phyloP scores from a whole-genome alignment of 64 coral and sea anemone genomes.

The Actinia equina region DNA sequence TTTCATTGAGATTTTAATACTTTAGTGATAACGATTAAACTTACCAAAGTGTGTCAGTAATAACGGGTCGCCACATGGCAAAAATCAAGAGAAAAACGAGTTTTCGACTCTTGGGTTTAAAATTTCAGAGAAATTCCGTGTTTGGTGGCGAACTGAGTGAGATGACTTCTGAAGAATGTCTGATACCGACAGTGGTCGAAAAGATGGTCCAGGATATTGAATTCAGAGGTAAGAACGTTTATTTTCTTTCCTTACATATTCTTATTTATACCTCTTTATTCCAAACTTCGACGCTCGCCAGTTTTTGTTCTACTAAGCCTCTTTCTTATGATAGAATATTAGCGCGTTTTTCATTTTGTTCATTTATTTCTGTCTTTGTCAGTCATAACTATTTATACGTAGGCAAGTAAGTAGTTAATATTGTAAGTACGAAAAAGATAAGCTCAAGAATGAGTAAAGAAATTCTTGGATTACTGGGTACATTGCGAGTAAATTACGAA shows the following conservation, averaged over 20 bases:
- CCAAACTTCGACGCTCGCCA: not conserved
- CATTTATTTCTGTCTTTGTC: too few relatives aligned
- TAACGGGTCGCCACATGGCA: not conserved
- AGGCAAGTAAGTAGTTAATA: too few relatives aligned
- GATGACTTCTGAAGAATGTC: slow-evolving; percentile 36
- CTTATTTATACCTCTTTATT: not conserved
- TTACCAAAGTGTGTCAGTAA: not conserved
- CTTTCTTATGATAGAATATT: not conserved
- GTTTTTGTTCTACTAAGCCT: not conserved
- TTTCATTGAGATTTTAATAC: not conserved
- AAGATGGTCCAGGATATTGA: slow-evolving; percentile 77
- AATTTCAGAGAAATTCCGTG: slow-evolving; percentile 12
- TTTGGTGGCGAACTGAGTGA: slow-evolving; percentile 62
- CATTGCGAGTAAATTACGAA: too few relatives aligned
- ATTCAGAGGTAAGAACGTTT: slow-evolving; percentile 42
- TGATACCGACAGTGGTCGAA: slow-evolving; percentile 50
- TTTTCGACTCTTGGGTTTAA: not conserved
- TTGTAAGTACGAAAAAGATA: too few relatives aligned
- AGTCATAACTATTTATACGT: too few relatives aligned
- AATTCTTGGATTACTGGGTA: too few relatives aligned
- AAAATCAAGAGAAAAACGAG: slow-evolving; percentile 1
- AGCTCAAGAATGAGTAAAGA: too few relatives aligned
- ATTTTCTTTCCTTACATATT: not conserved
- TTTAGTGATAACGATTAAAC: not conserved
- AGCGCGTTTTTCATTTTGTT: too few relatives aligned